Evolutionary conservation across 2,888 invertebrate species (phyloP), one percentile per base, ranked within the genome.

Genomic region (Hydroisotoma schaefferi): DNA sequence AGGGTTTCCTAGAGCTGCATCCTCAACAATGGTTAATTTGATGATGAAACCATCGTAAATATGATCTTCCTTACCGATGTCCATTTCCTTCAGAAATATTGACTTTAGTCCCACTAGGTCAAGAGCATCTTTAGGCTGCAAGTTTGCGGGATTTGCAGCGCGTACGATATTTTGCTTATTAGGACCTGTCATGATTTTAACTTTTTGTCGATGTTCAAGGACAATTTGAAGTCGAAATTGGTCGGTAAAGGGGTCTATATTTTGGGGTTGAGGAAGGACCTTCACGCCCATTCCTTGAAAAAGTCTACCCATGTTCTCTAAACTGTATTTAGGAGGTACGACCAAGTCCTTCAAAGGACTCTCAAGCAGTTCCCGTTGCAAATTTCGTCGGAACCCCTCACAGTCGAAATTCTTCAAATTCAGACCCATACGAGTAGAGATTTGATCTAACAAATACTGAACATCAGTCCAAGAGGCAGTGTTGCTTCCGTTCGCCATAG

Each of bases 51-150:
- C 54, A 28, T 63, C 38, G 20, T 55, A 63, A 44, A 57, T 54
- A 1, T 44, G 18, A 26, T 63, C 63, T 3, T 44, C 43, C 20
- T 43, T 43, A 43, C 12, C 18, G 18, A 10, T 8, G 20, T 59
- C 51, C 58, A 62, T 62, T n/a, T 62, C 58, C 22, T 60, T 1
- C 29, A 60, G 43, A n/a, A 15, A 27, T 5, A 63, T 63, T 20
- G 40, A 3, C 20, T 55, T 40, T n/a, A 63, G 20, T 1, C 48
- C 44, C 15, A 49, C 26, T 8, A 60, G 25, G n/a, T 44, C 37
- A 5, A 37, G 18, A 12, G 48, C 22, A 1, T 44, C 2, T 22
- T 49, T 55, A n/a, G 49, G 46, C 8, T 2, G 18, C 25, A 63
- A 25, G 8, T 33, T 33, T 8, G 33, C 33, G 8, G 33, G 33